Percentiles rank a stretch among this genome's conserved stretches.
Conservation (phyloP, 1,140 invertebrate genomes). For the Araneus ventricosus region DNA sequence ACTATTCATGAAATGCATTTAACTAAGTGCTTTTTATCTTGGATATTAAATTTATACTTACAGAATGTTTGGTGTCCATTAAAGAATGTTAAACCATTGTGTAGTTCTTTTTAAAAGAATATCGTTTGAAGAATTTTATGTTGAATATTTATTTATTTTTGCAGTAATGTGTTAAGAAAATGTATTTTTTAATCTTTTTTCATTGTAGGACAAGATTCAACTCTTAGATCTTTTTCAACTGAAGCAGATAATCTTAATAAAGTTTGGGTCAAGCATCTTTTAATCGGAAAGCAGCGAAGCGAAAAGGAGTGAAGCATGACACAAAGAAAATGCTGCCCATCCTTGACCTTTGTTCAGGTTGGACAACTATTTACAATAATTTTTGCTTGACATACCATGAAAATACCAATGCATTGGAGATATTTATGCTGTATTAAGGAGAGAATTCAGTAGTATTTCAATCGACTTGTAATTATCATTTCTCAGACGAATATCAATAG, state of each 20-base stretch:
- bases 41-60: background rate
- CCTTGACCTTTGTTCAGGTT: conserved; percentile 84
- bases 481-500: no score
- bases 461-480: no score
- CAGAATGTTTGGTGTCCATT: background rate
- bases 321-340: conserved; percentile 89
- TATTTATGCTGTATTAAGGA: no score
- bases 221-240: conserved; percentile 93
- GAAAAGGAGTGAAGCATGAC: conserved; percentile 81
- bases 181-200: background rate
- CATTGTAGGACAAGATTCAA: conserved; percentile 86
- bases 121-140: no score
- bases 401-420: no score
- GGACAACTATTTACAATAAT: background rate
- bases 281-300: conserved; percentile 88
- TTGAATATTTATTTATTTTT: no score
- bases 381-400: no score
- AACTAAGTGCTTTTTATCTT: no score
- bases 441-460: no score
- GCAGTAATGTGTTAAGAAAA: background rate
- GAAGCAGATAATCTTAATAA: conserved; percentile 93
- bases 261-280: conserved; percentile 92
- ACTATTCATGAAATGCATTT: no score
- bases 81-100: background rate
- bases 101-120: no score